A percentile compares a stretch with the other conserved stretches of the same genome.
Evolutionary conservation across 2,888 invertebrate genomes (phyloP).

Genomic region (Oxytorus armatus): DNA sequence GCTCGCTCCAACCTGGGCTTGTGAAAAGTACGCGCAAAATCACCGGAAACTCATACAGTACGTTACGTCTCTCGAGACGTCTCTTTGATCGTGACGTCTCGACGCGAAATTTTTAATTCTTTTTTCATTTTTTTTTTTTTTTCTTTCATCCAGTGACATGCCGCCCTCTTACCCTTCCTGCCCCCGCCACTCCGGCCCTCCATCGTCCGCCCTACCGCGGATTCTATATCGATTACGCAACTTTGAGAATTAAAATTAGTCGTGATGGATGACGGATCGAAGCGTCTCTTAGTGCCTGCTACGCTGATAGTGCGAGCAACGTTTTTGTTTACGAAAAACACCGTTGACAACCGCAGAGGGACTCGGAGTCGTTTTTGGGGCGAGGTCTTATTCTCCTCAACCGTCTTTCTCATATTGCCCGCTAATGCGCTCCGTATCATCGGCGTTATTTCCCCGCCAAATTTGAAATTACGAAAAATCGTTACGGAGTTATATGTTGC

Average conservation of each 20-base stretch:
- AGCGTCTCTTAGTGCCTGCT: conserved; percentile 7
- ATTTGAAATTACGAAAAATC: conserved; percentile 55
- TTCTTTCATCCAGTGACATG: conserved; percentile 47
- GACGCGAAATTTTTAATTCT: no score
- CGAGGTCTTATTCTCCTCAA: conserved; percentile 68
- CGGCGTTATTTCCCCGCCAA: conserved; percentile 57
- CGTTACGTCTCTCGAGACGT: conserved; percentile 45
- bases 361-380: conserved; percentile 69
- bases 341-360: conserved; percentile 70
- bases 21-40: conserved; percentile 61
- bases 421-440: conserved; percentile 32
- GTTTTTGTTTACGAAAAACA: conserved; percentile 71
- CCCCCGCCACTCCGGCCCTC: conserved; percentile 16
- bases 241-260: conserved; percentile 72
- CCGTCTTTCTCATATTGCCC: conserved; percentile 29
- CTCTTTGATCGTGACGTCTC: conserved; percentile 49
- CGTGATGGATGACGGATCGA: conserved; percentile 42
- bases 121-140: conserved; percentile 19
- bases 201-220: conserved; percentile 47
- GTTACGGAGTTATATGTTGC: no score
- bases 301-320: conserved; percentile 53
- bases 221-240: conserved; percentile 69
- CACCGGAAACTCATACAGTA: conserved; percentile 54
- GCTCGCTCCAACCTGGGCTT: conserved; percentile 33
- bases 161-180: conserved; percentile 7